Evolutionary conservation across 92 coral and sea anemone genomes (phyloP), one percentile per base, ranked within the genome.

Genomic region (Pocillopora grandis): DNA sequence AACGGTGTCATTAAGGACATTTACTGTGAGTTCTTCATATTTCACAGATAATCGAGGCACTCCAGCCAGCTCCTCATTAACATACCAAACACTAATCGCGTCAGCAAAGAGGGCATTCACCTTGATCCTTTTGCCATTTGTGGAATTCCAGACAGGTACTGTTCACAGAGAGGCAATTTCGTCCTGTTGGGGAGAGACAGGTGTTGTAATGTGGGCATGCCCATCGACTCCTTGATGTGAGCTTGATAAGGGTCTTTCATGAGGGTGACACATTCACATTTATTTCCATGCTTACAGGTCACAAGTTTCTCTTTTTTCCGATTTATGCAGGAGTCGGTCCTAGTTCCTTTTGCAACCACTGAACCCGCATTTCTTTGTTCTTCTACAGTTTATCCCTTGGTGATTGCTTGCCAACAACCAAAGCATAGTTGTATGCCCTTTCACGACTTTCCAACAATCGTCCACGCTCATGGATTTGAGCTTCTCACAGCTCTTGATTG

Each of bases 391-490:
- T 62, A 65, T 71, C 13, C 92, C 91, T 31, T 66, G 91, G 81
- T 89, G 92, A 16, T 73, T 88, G 65, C 31, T 58, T 9, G 87
- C 69, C 17, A 92, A 66, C 89, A 92, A 3, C 82, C 80, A 52
- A 83, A 84, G 56, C 90, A 89, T 79, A 86, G 71, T 11, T 65
- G 23, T 49, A 89, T 92, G 52, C 87, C 91, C 61, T 89, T 92
- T 42, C 49, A 7, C 91, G 23, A 76, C 49, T 52, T 71, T 55
- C 87, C 92, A 89, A 48, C 92, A 49, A 19, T 88, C 82, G 10
- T 85, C 84, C 14, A 88, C 87, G 62, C 60, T 36, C 55, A 36
- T 79, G 19, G 68, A 15, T 66, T 69, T 82, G 76, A 76, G 87
- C 27, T 9, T 17, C 19, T 62, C 35, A 71, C 90, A 86, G 15